Percentiles rank a stretch among this genome's conserved stretches.
Conservation (phyloP, 2,797 vertebrate genomes). For the Oryzias dopingdopingensis region DNA sequence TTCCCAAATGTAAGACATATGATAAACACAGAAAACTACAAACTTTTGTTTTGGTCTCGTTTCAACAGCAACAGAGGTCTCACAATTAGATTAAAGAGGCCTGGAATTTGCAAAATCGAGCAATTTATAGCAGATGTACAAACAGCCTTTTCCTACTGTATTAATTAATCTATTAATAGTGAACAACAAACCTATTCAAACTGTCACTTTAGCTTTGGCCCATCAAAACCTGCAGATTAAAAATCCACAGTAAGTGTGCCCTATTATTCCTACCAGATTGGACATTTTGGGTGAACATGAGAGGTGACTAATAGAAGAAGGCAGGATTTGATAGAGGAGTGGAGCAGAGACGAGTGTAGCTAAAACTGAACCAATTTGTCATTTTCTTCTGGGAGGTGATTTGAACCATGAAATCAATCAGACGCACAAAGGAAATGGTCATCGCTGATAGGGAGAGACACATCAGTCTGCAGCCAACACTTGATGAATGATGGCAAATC, state of each 20-base stretch:
- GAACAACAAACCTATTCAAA: conserved; percentile 6
- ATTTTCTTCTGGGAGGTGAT: conserved; percentile 29
- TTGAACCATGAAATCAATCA: conserved; percentile 33
- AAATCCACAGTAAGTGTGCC: conserved; percentile 14
- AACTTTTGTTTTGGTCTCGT: conserved; percentile 8
- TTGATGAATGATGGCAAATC: conserved; percentile 13
- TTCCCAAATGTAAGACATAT: conserved; percentile 19
- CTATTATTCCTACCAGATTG: conserved; percentile 16
- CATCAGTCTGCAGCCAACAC: conserved; percentile 17
- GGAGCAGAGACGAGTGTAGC: conserved; percentile 17
- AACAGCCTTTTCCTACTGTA: conserved; percentile 7
- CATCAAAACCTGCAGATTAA: conserved; percentile 5
- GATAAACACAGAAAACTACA: conserved; percentile 17
- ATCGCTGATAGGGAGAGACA: conserved; percentile 13
- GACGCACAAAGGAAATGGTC: conserved; percentile 39
- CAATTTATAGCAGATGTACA: conserved; percentile 9
- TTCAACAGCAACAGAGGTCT: conserved; percentile 16
- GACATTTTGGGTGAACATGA: conserved; percentile 6
- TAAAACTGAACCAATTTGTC: conserved; percentile 43
- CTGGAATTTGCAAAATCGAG: background rate
- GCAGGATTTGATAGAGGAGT: conserved; percentile 13
- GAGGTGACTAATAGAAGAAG: conserved; percentile 24
- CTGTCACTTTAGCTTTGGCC: conserved; percentile 5
- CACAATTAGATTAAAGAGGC: conserved; percentile 18
- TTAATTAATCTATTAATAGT: background rate